A percentile compares a stretch with the other conserved stretches of the same genome.
Conservation (phyloP, 1,140 invertebrate species). For the Microvelia longipes region DNA sequence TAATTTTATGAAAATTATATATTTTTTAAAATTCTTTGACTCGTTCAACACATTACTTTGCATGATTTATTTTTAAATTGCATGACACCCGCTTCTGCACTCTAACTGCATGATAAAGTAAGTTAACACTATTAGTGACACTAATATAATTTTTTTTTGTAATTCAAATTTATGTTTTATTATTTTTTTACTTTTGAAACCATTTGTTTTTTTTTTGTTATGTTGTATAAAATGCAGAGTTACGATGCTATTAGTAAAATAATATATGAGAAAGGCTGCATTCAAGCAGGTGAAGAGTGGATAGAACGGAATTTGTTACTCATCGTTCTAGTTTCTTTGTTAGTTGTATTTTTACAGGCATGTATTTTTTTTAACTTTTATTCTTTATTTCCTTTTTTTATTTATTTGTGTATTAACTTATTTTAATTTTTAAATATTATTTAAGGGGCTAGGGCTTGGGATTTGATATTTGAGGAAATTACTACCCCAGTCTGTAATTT, state of each 20-base stretch:
- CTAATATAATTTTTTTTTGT: too few relatives aligned
- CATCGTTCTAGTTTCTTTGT: conserved; percentile 70
- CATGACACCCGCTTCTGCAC: too few relatives aligned
- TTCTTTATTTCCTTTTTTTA: conserved; percentile 11
- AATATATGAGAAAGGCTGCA: conserved; percentile 86
- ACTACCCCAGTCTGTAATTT: not conserved
- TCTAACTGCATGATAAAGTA: not conserved
- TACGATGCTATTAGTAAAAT: conserved; percentile 58
- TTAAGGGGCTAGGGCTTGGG: not conserved
- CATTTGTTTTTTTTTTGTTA: conserved; percentile 24
- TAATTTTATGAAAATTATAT: too few relatives aligned
- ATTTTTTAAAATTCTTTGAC: too few relatives aligned
- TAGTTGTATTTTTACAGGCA: conserved; percentile 82
- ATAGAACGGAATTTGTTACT: conserved; percentile 82
- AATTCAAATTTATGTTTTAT: too few relatives aligned
- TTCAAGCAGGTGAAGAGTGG: conserved; percentile 85
- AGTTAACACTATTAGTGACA: not conserved
- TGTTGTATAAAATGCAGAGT: too few relatives aligned
- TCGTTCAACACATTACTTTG: too few relatives aligned
- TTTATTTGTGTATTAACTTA: not conserved
- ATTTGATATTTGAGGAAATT: not conserved
- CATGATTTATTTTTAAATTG: too few relatives aligned
- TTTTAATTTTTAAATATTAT: not conserved
- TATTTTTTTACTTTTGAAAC: conserved; percentile 2
- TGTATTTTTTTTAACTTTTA: conserved; percentile 25